Evolutionary conservation across 2,797 vertebrate species (phyloP).

Genomic region (Acanthurus tractus): DNA sequence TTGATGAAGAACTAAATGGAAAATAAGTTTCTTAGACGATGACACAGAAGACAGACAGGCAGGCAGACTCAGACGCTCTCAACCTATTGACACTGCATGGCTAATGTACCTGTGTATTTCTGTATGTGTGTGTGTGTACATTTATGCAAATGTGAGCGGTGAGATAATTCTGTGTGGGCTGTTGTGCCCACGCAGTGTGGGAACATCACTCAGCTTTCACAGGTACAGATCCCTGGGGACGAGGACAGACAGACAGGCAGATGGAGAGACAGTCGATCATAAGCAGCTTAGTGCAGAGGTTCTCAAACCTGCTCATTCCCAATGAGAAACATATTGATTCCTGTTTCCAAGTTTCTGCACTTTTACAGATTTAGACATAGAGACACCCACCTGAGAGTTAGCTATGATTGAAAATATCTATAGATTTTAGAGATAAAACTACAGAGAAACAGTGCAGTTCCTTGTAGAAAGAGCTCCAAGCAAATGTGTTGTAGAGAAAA

Average conservation of each 20-base stretch:
- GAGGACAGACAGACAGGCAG: conserved; percentile 64
- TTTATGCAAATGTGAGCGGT: conserved; percentile 64
- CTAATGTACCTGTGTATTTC: conserved; percentile 36
- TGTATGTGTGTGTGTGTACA: conserved; percentile 16
- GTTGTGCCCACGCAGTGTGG: conserved; percentile 67
- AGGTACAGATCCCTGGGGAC: conserved; percentile 73
- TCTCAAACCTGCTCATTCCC: conserved; percentile 53
- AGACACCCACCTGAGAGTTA: conserved; percentile 43
- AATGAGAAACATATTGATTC: conserved; percentile 63
- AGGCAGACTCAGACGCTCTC: conserved; percentile 52
- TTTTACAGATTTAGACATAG: conserved; percentile 45
- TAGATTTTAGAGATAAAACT: conserved; percentile 27
- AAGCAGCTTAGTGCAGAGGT: conserved; percentile 71
- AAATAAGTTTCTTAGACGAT: conserved; percentile 57
- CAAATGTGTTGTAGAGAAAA: conserved; percentile 12
- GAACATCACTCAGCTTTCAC: conserved; percentile 75
- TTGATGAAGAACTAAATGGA: conserved; percentile 61
- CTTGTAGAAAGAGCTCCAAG: background rate
- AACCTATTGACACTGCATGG: conserved; percentile 50
- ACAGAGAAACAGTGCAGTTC: background rate
- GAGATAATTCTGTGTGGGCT: conserved; percentile 74
- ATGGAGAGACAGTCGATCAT: conserved; percentile 61
- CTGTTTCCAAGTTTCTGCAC: conserved; percentile 42
- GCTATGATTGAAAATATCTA: conserved; percentile 23
- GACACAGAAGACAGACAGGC: conserved; percentile 38